Evolutionary conservation across 2,888 invertebrate species (phyloP).

Genomic region (Drosophila subsilvestris): DNA sequence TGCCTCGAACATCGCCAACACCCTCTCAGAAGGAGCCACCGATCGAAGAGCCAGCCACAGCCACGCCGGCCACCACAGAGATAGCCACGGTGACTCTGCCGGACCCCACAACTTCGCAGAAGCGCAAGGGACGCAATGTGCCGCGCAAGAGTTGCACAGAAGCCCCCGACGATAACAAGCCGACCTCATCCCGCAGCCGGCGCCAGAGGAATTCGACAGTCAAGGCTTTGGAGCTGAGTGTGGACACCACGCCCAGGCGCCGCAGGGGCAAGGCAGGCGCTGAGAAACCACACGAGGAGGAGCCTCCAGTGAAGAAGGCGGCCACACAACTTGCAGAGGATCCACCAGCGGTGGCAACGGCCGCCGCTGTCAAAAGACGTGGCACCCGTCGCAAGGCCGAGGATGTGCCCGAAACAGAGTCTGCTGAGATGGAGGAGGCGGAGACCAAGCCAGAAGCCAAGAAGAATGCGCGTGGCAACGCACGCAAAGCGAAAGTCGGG

Average conservation of each 20-base stretch:
- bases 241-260: conserved; percentile 34
- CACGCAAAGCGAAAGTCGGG: conserved; percentile 48
- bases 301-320: conserved; percentile 45
- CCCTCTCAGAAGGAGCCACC: neutral
- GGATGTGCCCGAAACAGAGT: neutral
- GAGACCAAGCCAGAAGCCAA: conserved; percentile 35
- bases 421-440: conserved; percentile 1
- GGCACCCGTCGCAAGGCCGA: conserved; percentile 47
- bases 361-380: conserved; percentile 48
- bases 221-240: conserved; percentile 67
- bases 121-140: conserved; percentile 65
- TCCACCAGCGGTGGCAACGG: conserved; percentile 4
- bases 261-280: conserved; percentile 33
- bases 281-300: conserved; percentile 30
- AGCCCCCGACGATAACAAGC: conserved; percentile 55
- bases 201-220: conserved; percentile 65
- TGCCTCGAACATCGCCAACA: conserved; percentile 22
- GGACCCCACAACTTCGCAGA: conserved; percentile 41
- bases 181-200: conserved; percentile 49
- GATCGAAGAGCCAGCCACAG: conserved; percentile 8
- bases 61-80: conserved; percentile 30
- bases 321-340: conserved; percentile 17
- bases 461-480: conserved; percentile 46
- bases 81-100: neutral
- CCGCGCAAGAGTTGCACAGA: conserved; percentile 66